Percentiles rank a stretch among this genome's conserved stretches.
phyloP scores from a whole-genome alignment of 1,140 invertebrate species.

The Tyrophagus putrescentiae region DNA sequence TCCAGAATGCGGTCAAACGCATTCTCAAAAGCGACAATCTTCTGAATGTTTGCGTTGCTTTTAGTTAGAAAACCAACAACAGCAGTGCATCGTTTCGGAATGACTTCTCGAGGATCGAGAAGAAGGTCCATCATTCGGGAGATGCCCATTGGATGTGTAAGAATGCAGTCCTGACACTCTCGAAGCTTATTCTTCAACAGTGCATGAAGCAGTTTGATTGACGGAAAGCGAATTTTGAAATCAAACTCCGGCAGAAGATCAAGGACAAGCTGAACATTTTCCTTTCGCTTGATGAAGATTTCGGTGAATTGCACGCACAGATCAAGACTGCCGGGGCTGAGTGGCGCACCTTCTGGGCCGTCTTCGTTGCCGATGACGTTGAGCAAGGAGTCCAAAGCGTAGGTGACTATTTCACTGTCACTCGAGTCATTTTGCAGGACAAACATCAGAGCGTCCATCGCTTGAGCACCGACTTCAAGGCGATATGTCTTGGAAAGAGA shows the following conservation, averaged over 20 bases:
- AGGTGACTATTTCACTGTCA: slow-evolving; percentile 78
- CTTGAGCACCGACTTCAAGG: slow-evolving; percentile 86
- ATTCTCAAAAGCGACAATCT: slow-evolving; percentile 98
- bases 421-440: slow-evolving; percentile 43
- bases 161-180: slow-evolving; percentile 85
- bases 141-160: slow-evolving; percentile 90
- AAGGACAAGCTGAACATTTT: slow-evolving; percentile 69
- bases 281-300: slow-evolving; percentile 84
- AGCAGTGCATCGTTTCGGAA: slow-evolving; percentile 85
- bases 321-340: slow-evolving; percentile 27
- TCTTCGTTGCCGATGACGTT: slow-evolving; percentile 68
- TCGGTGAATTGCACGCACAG: slow-evolving; percentile 91
- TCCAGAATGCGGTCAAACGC: slow-evolving; percentile 89
- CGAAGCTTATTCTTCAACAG: slow-evolving; percentile 61
- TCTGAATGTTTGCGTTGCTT: slow-evolving; percentile 94
- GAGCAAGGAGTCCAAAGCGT: slow-evolving; percentile 76
- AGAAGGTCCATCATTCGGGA: slow-evolving; percentile 93
- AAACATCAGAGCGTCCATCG: slow-evolving; percentile 64
- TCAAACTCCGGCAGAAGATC: slow-evolving; percentile 83
- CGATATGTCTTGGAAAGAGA: slow-evolving; percentile 81
- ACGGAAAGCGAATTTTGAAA: slow-evolving; percentile 72
- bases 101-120: slow-evolving; percentile 80
- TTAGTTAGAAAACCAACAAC: slow-evolving; percentile 85
- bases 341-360: slow-evolving; percentile 17
- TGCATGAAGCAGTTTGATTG: slow-evolving; percentile 65